Base-by-base conservation (phyloP, 2,797 vertebrate genomes). In the Sebastes itinus region DNA sequence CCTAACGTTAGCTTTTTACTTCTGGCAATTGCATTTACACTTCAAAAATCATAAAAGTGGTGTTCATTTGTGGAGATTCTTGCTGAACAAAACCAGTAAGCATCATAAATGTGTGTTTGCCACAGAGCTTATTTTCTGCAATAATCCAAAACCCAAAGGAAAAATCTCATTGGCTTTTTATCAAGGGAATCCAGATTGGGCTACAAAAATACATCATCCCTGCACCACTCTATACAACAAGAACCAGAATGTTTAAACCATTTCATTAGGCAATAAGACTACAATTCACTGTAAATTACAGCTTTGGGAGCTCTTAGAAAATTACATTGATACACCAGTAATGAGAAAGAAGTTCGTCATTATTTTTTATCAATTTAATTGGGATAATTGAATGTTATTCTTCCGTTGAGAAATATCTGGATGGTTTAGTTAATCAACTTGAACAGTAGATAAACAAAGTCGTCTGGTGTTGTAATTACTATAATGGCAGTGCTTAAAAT, bases 391-490 rank as follows among this genome's bases (percentile, higher is more conserved):
- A 89, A 83, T 82, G 72, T 79, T 80, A 71, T 75, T 81, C 61
- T 59, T 81, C 69, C 27, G 8, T 56, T 60, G 69, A 88, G 75
- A 83, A 83, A 82, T 80, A 60, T 79, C 58, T 27, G 77, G 61
- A 80, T 85, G 71, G 81, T 89, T 85, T 68, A 81, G 66, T 81
- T 89, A 86, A 89, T 93, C 81, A 83, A 59, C 75, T 85, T 42
- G 30, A 89, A 83, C 72, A 65, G 72, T 68, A 78, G 80, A 89
- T 81, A 83, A 88, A 89, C 77, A 83, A 75, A 83, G 69, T 77
- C 55, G 6, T 64, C 80, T 71, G 28, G 49, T 81, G 77, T 74
- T 83, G 75, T 88, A 89, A 92, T 89, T 88, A 87, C 72, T 61
- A 25, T 81, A 83, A 90, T 83, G 71, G 54, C 72, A 35, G 62